Base-by-base conservation (phyloP, 2,888 invertebrate genomes). In the Digitonthophagus gazella region DNA sequence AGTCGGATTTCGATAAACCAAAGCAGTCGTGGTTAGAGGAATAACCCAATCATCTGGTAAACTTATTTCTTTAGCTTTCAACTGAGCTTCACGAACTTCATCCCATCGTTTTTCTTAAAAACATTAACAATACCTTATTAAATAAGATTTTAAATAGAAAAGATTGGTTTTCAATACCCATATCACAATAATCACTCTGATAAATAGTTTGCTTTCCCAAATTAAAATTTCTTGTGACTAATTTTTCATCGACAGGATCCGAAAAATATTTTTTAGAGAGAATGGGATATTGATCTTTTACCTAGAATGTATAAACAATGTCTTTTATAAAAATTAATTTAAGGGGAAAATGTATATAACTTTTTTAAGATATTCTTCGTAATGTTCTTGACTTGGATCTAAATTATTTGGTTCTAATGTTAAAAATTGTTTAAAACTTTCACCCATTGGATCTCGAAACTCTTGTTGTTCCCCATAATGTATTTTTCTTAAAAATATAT, bases 161-260 rank as follows among this genome's bases (percentile, higher is more conserved):
- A 44, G 11, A 5, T 2, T 44, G 3, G 11, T 44, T n/a, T n/a
- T n/a, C n/a, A n/a, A 11, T 57, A 68, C 68, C 68, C 16, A 58
- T 55, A 67, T 70, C 70, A 19, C 70, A 70, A 66, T 70, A 70
- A 65, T 70, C 70, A 15, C 58, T 44, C 44, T 66, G 70, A 44
- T 70, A 70, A 4, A 68, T 57, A 2, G 65, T 70, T 20, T 70
- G 70, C n/a, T 58, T 67, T 2, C 67, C 63, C 28, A 67, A 67
- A 11, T 18, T 15, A 15, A 67, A 65, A 15, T 66, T 44, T 2
- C 63, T 55, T 15, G 67, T 67, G 11, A 70, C 28, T 3, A 63
- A 20, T 4, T 54, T 22, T 20, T 58, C 56, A 4, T 65, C 20
- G 4, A 70, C 8, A 3, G 70, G 70, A 1, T 55, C 16, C 5